Evolutionary conservation across 1,140 invertebrate genomes (phyloP), one percentile per base, ranked within the genome.

Genomic region (Euura lappo): DNA sequence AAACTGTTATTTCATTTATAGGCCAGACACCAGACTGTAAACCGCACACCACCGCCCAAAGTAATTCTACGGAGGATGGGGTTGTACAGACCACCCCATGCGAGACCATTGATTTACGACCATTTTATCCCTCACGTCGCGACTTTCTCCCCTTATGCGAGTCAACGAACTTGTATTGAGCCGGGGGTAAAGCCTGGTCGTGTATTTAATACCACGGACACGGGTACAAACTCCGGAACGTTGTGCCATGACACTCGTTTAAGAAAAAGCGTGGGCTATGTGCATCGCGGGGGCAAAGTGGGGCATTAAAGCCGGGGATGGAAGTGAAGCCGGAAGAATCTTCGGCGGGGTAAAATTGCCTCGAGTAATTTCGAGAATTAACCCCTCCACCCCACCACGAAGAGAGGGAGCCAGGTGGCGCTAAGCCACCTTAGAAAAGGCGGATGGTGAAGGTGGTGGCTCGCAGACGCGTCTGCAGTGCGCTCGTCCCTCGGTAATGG

Each of bases 391-490:
- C 8, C 51, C 51, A 60, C 51, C 3, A 5, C 51, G 51, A 6
- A 3, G 28, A 60, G 13, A n/a, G 51, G 4, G 51, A n/a, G 51
- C 2, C 51, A 60, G 51, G 51, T 60, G 51, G 51, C 51, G 51
- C 51, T 60, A 60, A 60, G 51, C 51, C 51, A 60, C 51, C 51
- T 60, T 60, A 60, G 51, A 60, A 60, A 60, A 60, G 51, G 51
- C 13, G 51, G 51, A 60, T 60, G 3, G 51, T 5, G 51, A 60
- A 60, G 51, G 51, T 60, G 10, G 51, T n/a, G 51, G 51, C 13
- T 60, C 51, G 51, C 51, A 60, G 51, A 60, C 51, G 51, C 51
- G 51, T 60, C 51, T 28, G 28, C 28, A 28, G 28, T 28, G 28
- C 28, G 28, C 28, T 60, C 51, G 51, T 28, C 28, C 28, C 51